These are phyloP conservation scores for Drosophila fulvimacula DNA, from an alignment of 2,888 invertebrate genomes.

Conservation along the genomic window DNA sequence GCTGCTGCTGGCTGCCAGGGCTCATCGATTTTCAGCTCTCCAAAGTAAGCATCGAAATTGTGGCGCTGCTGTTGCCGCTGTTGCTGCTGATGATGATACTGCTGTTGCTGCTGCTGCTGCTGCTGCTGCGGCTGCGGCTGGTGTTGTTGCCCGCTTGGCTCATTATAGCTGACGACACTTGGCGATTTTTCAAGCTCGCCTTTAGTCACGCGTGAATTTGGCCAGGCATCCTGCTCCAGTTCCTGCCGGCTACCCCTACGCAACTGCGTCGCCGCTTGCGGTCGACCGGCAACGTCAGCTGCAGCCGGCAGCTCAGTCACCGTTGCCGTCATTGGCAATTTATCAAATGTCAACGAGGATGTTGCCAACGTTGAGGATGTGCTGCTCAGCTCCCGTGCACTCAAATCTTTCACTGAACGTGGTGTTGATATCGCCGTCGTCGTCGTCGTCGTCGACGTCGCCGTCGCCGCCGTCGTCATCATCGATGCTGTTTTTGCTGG, in stretches of 20 bases:
- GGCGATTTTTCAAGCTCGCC: constrained; percentile 78
- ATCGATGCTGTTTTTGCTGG: constrained; percentile 22
- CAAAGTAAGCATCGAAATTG: constrained; percentile 68
- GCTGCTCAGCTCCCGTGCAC: constrained; percentile 66
- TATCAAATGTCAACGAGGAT: constrained; percentile 79
- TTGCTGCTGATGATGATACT: constrained; percentile 27
- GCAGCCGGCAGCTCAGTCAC: constrained; percentile 60
- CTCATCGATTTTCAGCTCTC: constrained; percentile 75
- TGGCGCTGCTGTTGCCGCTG: constrained; percentile 37
- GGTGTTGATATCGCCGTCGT: constrained; percentile 20
- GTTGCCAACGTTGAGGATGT: constrained; percentile 66
- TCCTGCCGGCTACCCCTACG: constrained; percentile 30
- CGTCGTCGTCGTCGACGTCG: constrained; percentile 6
- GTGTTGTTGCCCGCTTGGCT: constrained; percentile 51
- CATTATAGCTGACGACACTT: constrained; percentile 70
- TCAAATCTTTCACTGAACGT: constrained; percentile 41
- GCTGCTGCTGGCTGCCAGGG: constrained; percentile 49
- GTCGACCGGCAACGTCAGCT: constrained; percentile 58
- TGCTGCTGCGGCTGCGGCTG: constrained; percentile 23
- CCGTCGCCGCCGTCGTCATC: neutral
- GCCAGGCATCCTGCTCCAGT: constrained; percentile 51
- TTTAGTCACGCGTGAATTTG: constrained; percentile 77
- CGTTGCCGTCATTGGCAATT: constrained; percentile 69
- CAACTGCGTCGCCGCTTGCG: constrained; percentile 51
- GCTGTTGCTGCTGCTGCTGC: constrained; percentile 26